Base-by-base conservation (phyloP, 2,888 invertebrate species). In the Platerodrilus igneus region DNA sequence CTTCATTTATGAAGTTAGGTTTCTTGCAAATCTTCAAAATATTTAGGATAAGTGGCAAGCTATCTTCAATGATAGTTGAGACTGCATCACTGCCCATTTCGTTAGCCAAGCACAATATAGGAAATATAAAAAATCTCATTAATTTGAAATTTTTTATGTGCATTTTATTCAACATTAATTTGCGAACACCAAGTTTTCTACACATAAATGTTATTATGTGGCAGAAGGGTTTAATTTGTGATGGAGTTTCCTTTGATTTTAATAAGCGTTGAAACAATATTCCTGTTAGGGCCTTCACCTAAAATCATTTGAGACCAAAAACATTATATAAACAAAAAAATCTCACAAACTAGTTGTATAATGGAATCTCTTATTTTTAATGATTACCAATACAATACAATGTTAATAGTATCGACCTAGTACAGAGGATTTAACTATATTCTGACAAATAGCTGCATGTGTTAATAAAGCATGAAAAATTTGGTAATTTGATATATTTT, bases 211-310 rank as follows among this genome's bases (percentile, higher is more conserved):
- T 59, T 30, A 67, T 45, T 3, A 60, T 52, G 16, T 47, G 54
- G 48, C 66, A 64, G 57, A 66, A 61, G 6, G 60, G 58, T 47
- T 57, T 63, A 11, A 67, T 41, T 2, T 62, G 46, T 33, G 59
- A 60, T 19, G 48, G 40, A 8, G 54, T 55, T 10, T 54, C 56
- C n/a, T 43, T 35, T 3, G 57, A 56, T 14, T 59, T 55, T 20
- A 66, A 47, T 21, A 67, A 34, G 20, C 65, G 48, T 52, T 67
- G 66, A 15, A 66, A 41, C 16, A 67, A 46, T 15, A 67, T 43
- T 28, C 63, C 53, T 9, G 63, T 56, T 18, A 67, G 45, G 23
- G 66, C 49, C 46, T 62, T 62, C 26, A 67, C 48, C 59, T 60
- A 38, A 26, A 57, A 52, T 3, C 13, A 25, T n/a, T n/a, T n/a